Evolutionary conservation across 2,113 vertebrate genomes (phyloP).

Genomic region (Prunella himalayana): DNA sequence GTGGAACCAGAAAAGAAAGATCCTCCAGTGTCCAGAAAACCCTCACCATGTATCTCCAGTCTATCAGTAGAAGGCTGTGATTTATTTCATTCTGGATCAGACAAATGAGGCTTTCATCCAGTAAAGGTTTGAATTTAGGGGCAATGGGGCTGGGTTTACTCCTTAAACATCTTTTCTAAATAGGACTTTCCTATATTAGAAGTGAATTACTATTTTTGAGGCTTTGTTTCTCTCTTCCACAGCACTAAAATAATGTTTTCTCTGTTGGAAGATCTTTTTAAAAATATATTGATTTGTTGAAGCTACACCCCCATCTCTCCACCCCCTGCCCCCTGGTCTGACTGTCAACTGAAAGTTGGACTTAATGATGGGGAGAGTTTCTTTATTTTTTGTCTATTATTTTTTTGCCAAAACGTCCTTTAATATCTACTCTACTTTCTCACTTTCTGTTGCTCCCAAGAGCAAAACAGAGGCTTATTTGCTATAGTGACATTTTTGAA

Average conservation of each 20-base stretch:
- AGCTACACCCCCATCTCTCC: neutral
- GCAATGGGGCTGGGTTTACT: neutral
- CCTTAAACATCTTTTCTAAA: neutral
- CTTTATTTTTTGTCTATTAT: neutral
- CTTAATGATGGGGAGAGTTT: neutral
- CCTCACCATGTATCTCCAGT: fast-evolving
- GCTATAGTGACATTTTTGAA: constrained; percentile 51
- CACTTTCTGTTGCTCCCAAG: neutral
- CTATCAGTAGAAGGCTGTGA: neutral
- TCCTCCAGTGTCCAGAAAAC: neutral
- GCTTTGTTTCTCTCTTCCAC: neutral
- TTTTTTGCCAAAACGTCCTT: neutral
- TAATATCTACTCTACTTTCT: neutral
- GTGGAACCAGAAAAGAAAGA: neutral
- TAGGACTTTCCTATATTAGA: neutral
- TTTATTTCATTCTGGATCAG: neutral
- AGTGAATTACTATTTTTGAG: neutral
- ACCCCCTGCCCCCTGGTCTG: fast-evolving
- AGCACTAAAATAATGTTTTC: neutral
- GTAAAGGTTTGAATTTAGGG: neutral
- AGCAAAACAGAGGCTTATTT: constrained; percentile 52
- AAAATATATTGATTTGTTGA: neutral
- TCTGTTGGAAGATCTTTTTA: neutral
- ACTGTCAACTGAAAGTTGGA: neutral
- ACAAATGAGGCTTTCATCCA: neutral